These are phyloP conservation scores for Heloderma charlesbogerti DNA, from an alignment of 2,113 vertebrate species.

Conservation along the genomic window DNA sequence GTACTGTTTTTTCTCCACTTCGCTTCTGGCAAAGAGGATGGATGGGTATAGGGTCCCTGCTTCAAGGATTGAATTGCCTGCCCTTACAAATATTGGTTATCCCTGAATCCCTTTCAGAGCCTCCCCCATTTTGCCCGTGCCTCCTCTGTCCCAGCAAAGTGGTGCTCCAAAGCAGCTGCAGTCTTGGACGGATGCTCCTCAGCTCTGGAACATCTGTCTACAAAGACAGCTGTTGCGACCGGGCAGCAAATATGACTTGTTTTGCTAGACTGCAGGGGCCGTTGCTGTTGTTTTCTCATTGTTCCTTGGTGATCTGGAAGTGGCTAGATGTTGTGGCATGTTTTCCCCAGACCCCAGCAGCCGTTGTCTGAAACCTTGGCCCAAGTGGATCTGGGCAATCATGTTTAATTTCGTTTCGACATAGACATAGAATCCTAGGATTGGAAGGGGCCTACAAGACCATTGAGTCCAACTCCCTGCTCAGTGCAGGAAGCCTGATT, in stretches of 20 bases:
- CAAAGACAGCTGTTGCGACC: not conserved
- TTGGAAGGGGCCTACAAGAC: too few relatives aligned
- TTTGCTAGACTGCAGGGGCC: not conserved
- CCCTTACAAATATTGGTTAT: not conserved
- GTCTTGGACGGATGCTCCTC: not conserved
- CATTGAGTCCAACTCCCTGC: too few relatives aligned
- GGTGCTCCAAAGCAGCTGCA: conserved; percentile 28
- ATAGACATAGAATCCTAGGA: too few relatives aligned
- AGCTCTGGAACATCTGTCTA: not conserved
- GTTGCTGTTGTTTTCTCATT: not conserved
- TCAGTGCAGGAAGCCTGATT: too few relatives aligned
- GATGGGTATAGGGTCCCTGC: too few relatives aligned
- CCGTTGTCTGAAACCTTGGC: not conserved
- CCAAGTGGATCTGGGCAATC: too few relatives aligned
- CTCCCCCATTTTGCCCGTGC: not conserved
- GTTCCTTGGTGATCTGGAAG: not conserved
- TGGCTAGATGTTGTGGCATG: not conserved
- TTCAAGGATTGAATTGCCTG: not conserved
- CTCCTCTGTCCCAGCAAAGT: not conserved
- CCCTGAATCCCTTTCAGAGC: not conserved
- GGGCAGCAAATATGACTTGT: not conserved
- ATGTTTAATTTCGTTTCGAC: not conserved
- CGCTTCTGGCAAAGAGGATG: not conserved
- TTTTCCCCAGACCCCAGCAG: not conserved
- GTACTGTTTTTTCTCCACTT: not conserved